Conservation (phyloP, 2,113 vertebrate genomes). For the Eubucco bourcierii region DNA sequence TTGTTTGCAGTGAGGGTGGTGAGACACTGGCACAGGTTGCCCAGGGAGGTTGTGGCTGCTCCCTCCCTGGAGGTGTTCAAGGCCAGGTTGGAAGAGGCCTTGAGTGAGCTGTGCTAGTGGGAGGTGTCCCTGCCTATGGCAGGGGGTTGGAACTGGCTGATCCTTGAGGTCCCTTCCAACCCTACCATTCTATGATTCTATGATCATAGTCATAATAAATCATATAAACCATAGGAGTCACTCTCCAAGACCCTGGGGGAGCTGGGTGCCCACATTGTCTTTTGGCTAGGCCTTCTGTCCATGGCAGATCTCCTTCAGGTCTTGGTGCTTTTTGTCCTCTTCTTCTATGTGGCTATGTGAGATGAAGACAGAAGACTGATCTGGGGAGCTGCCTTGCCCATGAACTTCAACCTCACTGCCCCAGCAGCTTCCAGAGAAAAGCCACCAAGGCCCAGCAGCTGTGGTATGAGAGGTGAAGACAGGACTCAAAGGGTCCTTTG, state of each 20-base stretch:
- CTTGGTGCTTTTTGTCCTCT: background rate
- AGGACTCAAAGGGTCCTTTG: background rate
- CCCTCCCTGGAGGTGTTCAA: too few species aligned
- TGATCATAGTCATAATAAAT: background rate
- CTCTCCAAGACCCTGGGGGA: background rate
- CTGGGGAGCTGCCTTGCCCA: background rate
- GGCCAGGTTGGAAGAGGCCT: too few species aligned
- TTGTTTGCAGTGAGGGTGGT: too few species aligned
- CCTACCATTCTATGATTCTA: too few species aligned
- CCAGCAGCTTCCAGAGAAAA: background rate
- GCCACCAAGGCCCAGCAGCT: background rate
- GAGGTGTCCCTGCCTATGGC: too few species aligned
- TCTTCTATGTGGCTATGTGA: fast-evolving
- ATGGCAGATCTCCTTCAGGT: background rate
- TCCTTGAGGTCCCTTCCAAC: too few species aligned
- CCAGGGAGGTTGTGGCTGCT: too few species aligned
- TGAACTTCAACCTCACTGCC: background rate
- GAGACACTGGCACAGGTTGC: too few species aligned
- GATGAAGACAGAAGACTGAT: background rate
- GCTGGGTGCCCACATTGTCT: background rate
- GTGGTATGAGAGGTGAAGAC: background rate
- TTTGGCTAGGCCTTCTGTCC: background rate
- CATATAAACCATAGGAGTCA: background rate
- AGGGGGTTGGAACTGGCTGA: too few species aligned
- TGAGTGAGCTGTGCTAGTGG: too few species aligned